Evolutionary conservation across 2,797 vertebrate species (phyloP).

Genomic region (Cyclopterus lumpus): DNA sequence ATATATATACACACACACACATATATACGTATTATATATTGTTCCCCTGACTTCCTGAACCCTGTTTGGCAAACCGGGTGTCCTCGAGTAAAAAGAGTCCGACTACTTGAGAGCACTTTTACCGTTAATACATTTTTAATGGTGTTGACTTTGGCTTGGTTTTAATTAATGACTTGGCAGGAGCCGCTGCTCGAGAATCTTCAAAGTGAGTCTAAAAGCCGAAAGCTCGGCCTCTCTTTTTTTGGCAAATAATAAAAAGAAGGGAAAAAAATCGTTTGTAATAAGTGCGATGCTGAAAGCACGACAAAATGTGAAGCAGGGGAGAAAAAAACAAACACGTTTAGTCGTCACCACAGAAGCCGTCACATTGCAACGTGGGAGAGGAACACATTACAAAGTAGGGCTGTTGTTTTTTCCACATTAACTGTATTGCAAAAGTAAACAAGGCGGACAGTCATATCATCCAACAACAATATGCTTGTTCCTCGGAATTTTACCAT

Average conservation of each 20-base stretch:
- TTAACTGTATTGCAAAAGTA: conserved; percentile 77
- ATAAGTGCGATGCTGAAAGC: conserved; percentile 50
- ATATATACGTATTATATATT: too few relatives aligned
- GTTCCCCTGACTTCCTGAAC: too few relatives aligned
- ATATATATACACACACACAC: too few relatives aligned
- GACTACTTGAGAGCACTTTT: conserved; percentile 34
- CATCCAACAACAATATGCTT: conserved; percentile 76
- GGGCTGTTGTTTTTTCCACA: conserved; percentile 64
- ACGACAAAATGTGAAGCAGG: conserved; percentile 52
- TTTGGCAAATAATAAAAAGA: neutral
- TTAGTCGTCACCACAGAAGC: conserved; percentile 63
- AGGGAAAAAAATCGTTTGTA: neutral
- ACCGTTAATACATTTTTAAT: conserved; percentile 70
- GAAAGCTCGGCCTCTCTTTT: neutral
- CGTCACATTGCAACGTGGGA: conserved; percentile 49
- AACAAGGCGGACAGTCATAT: conserved; percentile 76
- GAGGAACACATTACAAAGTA: conserved; percentile 69
- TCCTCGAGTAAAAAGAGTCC: conserved; percentile 12
- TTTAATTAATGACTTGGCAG: conserved; percentile 62
- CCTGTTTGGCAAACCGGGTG: too few relatives aligned
- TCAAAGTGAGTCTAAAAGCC: conserved; percentile 6
- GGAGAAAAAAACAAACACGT: conserved; percentile 31
- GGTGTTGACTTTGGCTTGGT: conserved; percentile 75
- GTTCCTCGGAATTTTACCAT: conserved; percentile 62
- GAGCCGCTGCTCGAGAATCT: conserved; percentile 20